Base-by-base conservation (phyloP, 2,888 invertebrate genomes). In the Ormyrus rosae region DNA sequence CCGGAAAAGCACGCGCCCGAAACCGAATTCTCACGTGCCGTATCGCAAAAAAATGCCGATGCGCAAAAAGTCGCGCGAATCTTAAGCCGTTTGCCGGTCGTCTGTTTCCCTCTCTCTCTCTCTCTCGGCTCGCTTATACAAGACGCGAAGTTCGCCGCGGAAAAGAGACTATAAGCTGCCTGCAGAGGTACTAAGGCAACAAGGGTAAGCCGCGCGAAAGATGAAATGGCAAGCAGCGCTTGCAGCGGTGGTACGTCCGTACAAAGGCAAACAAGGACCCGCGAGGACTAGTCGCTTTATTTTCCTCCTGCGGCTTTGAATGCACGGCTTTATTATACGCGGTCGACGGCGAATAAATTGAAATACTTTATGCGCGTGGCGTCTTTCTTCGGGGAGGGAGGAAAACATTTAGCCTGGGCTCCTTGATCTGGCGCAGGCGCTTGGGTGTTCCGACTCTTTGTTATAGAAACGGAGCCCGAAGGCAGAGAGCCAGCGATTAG, bases 241-340 rank as follows among this genome's bases (percentile, higher is more conserved):
- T 46, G 46, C 11, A 46, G 6, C 8, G 7, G 9, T 46, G 4
- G 63, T 63, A 0, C n/a, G 9, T 9, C 13, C 46, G 8, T 11
- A 46, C 9, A 11, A 46, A 19, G 6, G 19, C 0, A 19, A 19
- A 19, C 6, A 6, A 13, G 19, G 34, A 60, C 5, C 6, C 11
- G 6, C 11, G 3, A 10, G 9, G 4, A 11, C 46, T 46, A 5
- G 6, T 63, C 11, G 11, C 10, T 63, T 46, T 56, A 63, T 63
- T 63, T 63, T 63, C 2, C 19, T 63, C 63, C 10, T 9, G 13
- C 11, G 34, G 5, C 6, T 34, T 60, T 83, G 81, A 85, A 82
- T 84, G 72, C 73, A 81, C 80, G 71, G 72, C 80, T 83, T 84
- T 83, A 84, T 84, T 85, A 83, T 83, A 58, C 50, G 65, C 56